Evolutionary conservation across 2,888 invertebrate species (phyloP).

Genomic region (Ochropacha duplaris): DNA sequence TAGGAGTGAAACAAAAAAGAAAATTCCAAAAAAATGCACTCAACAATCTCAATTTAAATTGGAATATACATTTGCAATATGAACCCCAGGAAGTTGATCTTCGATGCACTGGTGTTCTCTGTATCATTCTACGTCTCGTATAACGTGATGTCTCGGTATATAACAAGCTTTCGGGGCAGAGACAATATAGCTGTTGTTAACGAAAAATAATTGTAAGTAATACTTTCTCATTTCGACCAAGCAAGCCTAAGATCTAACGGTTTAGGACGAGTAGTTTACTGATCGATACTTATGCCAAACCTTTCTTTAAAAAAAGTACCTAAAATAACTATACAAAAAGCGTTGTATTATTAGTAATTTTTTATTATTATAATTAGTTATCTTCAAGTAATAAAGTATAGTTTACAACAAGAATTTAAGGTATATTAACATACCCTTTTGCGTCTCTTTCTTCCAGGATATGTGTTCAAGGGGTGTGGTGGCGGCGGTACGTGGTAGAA

Average conservation of each 20-base stretch:
- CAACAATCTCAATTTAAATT: neutral
- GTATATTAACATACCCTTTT: conserved; percentile 60
- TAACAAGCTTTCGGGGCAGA: conserved; percentile 39
- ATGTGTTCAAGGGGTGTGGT: conserved; percentile 69
- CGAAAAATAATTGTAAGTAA: conserved; percentile 9
- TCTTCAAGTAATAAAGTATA: no score
- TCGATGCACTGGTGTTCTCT: conserved; percentile 48
- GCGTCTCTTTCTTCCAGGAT: conserved; percentile 74
- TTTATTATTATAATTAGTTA: no score
- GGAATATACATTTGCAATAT: conserved; percentile 19
- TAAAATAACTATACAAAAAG: no score
- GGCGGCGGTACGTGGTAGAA: conserved; percentile 75
- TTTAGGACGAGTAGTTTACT: no score
- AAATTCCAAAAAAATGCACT: neutral
- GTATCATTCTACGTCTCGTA: conserved; percentile 53
- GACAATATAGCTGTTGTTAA: conserved; percentile 6
- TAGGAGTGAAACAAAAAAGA: neutral
- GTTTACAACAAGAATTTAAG: neutral
- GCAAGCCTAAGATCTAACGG: no score
- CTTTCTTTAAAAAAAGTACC: no score
- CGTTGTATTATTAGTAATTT: no score
- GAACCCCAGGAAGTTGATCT: conserved; percentile 37
- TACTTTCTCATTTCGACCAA: neutral
- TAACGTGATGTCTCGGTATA: conserved; percentile 45
- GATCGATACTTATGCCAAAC: no score